Conservation (phyloP, 2,113 vertebrate genomes). For the Deroptyus accipitrinus region DNA sequence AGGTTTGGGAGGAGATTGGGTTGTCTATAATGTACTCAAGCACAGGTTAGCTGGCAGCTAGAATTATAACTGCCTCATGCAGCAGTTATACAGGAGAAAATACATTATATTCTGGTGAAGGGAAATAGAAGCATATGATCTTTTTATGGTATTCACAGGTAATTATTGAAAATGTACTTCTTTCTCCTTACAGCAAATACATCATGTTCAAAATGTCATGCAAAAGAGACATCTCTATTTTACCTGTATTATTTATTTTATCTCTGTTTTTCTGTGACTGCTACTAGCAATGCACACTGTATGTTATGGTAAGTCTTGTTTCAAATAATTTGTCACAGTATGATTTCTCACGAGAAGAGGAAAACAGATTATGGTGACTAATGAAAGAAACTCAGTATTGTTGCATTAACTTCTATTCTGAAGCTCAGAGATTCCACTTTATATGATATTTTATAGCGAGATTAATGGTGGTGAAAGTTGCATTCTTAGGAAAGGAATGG, state of each 20-base stretch:
- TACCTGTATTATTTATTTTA: not conserved
- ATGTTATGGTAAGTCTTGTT: not conserved
- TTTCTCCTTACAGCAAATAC: not conserved
- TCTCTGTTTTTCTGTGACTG: not conserved
- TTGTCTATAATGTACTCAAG: not conserved
- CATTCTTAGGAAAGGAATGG: not conserved
- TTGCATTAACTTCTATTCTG: not conserved
- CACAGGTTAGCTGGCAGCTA: not conserved
- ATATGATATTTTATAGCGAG: not conserved
- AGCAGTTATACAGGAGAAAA: not conserved
- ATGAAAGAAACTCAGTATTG: not conserved
- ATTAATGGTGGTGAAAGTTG: not conserved
- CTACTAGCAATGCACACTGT: not conserved
- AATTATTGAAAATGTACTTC: not conserved
- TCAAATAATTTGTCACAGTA: conserved; percentile 3
- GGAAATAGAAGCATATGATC: not conserved
- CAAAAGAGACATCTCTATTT: not conserved
- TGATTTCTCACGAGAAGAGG: not conserved
- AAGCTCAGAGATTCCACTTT: not conserved
- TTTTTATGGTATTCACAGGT: not conserved
- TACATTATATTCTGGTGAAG: not conserved
- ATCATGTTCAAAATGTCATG: not conserved
- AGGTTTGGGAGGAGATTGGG: not conserved
- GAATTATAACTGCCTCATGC: not conserved
- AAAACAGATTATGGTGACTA: conserved; percentile 6